phyloP scores from a whole-genome alignment of 92 coral and sea anemone genomes.

The Heliopora coerulea region DNA sequence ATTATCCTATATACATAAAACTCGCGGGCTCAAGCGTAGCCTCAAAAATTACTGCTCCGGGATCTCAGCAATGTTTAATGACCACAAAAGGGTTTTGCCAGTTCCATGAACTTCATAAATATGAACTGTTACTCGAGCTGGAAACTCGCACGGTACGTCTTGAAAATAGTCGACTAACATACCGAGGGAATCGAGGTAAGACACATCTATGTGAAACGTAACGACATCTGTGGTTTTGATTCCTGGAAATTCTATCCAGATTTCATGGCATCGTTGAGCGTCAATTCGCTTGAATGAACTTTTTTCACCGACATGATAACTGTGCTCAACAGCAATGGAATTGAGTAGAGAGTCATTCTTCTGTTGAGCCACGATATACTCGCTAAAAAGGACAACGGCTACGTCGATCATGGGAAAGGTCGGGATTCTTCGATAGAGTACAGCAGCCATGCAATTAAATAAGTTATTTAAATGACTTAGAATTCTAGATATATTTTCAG shows the following conservation, averaged over 20 bases:
- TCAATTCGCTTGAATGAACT: not conserved
- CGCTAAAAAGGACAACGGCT: conserved; percentile 11
- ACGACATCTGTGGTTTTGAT: not conserved
- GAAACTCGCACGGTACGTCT: not conserved
- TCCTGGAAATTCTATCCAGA: conserved; percentile 2
- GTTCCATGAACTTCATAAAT: not conserved
- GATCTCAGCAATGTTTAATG: not conserved
- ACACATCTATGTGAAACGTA: not conserved
- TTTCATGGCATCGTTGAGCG: not conserved
- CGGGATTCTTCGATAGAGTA: conserved; percentile 11
- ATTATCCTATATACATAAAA: too few species aligned
- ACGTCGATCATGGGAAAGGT: not conserved
- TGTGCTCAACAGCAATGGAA: not conserved
- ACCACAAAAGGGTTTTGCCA: not conserved
- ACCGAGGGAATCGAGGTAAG: not conserved
- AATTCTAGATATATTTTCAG: conserved; percentile 3
- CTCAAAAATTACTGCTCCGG: too few species aligned
- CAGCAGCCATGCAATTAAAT: conserved; percentile 5
- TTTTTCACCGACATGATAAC: not conserved
- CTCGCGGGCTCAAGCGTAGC: too few species aligned
- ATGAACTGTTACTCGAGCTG: not conserved
- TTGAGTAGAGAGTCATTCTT: not conserved
- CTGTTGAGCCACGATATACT: not conserved
- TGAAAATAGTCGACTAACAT: not conserved
- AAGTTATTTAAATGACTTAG: conserved; percentile 11